Conservation (phyloP, 2,888 invertebrate genomes). For the Andrena minutula region DNA sequence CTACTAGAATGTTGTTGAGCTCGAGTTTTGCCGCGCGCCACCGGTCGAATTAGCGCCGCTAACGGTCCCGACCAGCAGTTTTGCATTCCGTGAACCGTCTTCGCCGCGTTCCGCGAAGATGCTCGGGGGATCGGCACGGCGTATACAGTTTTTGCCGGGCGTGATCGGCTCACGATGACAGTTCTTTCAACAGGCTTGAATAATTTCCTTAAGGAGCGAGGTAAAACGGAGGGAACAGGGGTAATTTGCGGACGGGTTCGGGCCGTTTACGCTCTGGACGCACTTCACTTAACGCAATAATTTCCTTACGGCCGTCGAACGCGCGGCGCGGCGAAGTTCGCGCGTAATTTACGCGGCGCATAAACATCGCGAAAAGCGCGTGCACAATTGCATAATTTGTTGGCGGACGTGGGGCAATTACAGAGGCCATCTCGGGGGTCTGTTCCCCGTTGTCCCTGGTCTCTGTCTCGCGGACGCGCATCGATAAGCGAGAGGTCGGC, state of each 20-base stretch:
- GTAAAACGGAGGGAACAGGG: not conserved
- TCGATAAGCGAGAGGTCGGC: conserved; percentile 54
- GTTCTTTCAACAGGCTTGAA: not conserved
- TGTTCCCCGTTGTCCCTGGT: not conserved
- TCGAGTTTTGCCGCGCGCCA: conserved; percentile 54
- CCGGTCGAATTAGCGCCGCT: conserved; percentile 16
- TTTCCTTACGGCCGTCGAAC: conserved; percentile 14
- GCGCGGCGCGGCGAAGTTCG: conserved; percentile 3
- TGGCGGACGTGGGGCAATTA: conserved; percentile 41
- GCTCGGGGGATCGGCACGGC: too few species aligned
- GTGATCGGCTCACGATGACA: too few species aligned
- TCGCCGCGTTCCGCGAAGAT: not conserved
- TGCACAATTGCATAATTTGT: conserved; percentile 46
- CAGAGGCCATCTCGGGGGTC: conserved; percentile 24
- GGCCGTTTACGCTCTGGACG: not conserved
- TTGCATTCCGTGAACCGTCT: conserved; percentile 6
- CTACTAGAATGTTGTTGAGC: conserved; percentile 56
- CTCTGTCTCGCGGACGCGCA: conserved; percentile 15
- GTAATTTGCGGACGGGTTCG: conserved; percentile 1
- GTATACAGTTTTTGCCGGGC: too few species aligned
- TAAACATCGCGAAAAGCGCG: conserved; percentile 23
- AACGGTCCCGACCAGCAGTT: conserved; percentile 14
- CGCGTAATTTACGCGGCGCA: conserved; percentile 29
- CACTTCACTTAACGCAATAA: conserved; percentile 9
- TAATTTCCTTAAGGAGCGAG: conserved; percentile 1